Percentiles rank a stretch among this genome's conserved stretches.
Conservation (phyloP, 2,113 vertebrate species). For the Pituophis catenifer region DNA sequence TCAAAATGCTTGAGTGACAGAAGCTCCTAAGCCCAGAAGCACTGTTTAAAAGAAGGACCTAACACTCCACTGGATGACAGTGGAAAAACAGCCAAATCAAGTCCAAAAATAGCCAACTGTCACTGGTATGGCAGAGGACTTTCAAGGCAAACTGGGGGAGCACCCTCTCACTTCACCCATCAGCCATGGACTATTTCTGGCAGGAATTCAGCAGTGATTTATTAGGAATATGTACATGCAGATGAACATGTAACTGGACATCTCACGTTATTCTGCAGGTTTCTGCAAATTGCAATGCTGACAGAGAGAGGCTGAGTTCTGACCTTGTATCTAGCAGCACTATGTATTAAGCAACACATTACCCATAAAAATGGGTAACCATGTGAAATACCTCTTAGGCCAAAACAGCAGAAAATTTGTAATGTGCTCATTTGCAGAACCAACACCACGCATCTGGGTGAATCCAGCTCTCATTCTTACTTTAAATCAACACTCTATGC, state of each 20-base stretch:
- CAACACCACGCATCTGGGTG: neutral
- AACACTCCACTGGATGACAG: neutral
- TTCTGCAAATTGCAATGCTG: neutral
- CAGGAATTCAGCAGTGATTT: neutral
- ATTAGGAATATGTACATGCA: neutral
- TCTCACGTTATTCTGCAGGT: neutral
- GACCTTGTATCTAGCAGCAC: neutral
- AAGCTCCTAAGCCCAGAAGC: neutral
- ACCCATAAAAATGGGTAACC: neutral
- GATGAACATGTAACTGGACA: neutral
- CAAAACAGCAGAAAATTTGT: neutral
- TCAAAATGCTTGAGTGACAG: neutral
- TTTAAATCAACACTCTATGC: neutral
- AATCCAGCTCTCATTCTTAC: neutral
- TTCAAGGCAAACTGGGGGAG: neutral
- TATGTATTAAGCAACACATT: neutral
- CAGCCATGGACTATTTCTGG: neutral
- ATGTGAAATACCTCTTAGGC: neutral
- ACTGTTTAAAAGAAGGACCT: neutral
- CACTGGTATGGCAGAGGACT: neutral
- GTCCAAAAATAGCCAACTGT: neutral
- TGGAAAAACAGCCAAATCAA: neutral
- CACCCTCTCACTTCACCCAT: neutral
- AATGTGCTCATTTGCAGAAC: neutral
- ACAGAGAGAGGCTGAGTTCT: neutral